phyloP scores from a whole-genome alignment of 2,113 vertebrate genomes.

The Pseudopodoces humilis region DNA sequence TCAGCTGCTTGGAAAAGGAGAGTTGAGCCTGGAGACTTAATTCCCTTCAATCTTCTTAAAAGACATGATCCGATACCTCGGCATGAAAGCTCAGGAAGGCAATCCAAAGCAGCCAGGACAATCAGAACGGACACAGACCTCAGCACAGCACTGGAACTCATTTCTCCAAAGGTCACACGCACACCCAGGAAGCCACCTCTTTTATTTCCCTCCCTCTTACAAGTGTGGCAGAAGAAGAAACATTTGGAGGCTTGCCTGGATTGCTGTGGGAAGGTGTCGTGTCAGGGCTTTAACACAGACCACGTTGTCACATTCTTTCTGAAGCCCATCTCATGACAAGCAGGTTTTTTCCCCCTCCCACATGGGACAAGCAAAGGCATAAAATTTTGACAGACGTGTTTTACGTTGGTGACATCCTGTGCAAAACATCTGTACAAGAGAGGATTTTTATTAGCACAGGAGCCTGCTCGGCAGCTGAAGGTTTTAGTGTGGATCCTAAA shows the following conservation, averaged over 20 bases:
- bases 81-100: background rate
- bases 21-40: background rate
- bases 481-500: background rate
- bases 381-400: background rate
- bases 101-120: background rate
- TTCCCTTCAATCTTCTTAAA: constrained; percentile 36
- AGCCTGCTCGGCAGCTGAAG: background rate
- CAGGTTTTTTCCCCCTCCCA: no score
- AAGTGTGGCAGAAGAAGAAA: background rate
- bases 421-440: background rate
- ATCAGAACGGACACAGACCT: background rate
- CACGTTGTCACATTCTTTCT: background rate
- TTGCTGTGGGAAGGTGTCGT: background rate
- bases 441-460: background rate
- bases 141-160: background rate
- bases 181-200: background rate
- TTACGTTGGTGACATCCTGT: background rate
- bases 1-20: background rate
- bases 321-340: background rate
- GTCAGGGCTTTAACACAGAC: background rate
- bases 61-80: background rate
- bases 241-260: background rate
- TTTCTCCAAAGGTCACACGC: background rate
- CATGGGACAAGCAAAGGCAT: background rate
- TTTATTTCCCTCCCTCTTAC: background rate